Percentiles rank a stretch among this genome's conserved stretches.
Evolutionary conservation across 2,113 vertebrate species (phyloP).

Genomic region (Aptenodytes patagonicus): DNA sequence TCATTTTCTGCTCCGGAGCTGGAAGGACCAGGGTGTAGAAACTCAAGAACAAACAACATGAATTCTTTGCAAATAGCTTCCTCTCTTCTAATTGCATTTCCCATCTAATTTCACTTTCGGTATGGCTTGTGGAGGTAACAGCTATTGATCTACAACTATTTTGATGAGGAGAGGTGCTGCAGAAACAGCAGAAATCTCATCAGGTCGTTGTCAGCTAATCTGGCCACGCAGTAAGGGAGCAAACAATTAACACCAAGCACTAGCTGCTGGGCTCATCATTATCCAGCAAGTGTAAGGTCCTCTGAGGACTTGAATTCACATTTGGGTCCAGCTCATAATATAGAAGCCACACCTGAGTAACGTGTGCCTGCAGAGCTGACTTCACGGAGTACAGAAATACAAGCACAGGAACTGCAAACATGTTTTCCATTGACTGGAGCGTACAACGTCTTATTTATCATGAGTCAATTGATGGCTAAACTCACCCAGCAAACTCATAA

Average conservation of each 20-base stretch:
- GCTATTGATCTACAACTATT: slow-evolving; percentile 56
- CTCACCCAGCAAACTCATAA: slow-evolving; percentile 54
- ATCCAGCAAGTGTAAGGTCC: slow-evolving; percentile 15
- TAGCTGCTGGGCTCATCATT: slow-evolving; percentile 26
- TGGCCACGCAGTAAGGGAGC: slow-evolving; percentile 19
- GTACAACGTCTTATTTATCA: slow-evolving; percentile 52
- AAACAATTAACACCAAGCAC: slow-evolving; percentile 45
- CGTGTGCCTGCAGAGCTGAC: neutral
- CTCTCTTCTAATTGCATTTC: slow-evolving; percentile 44
- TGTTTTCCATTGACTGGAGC: slow-evolving; percentile 33
- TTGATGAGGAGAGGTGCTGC: slow-evolving; percentile 14
- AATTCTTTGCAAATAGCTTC: slow-evolving; percentile 31
- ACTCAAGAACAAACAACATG: neutral
- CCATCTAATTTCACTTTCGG: neutral
- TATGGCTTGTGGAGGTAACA: slow-evolving; percentile 17
- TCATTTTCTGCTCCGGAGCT: slow-evolving; percentile 3
- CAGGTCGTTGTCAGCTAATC: slow-evolving; percentile 56
- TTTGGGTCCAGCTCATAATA: neutral
- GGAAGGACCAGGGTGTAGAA: neutral
- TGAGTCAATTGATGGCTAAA: slow-evolving; percentile 31
- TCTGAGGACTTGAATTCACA: neutral
- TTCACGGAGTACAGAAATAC: neutral
- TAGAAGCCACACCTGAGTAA: neutral
- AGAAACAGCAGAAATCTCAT: slow-evolving; percentile 52
- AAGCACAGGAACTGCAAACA: slow-evolving; percentile 14